phyloP scores from a whole-genome alignment of 2,113 vertebrate species.

The Hassar affinis region DNA sequence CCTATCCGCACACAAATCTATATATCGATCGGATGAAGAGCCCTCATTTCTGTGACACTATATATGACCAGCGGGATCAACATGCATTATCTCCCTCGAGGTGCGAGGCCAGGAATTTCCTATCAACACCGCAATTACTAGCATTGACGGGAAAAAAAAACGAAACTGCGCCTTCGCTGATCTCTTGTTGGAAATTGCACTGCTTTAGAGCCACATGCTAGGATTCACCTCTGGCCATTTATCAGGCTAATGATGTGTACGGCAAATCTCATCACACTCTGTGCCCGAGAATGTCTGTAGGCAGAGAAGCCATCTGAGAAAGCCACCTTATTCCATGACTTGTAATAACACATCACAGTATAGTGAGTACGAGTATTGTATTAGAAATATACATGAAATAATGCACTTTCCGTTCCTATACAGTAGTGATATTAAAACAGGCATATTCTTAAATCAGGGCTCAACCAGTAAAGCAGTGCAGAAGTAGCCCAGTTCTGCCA shows the following conservation, averaged over 20 bases:
- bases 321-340: slow-evolving; percentile 18
- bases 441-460: neutral
- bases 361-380: neutral
- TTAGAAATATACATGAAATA: neutral
- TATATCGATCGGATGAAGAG: slow-evolving; percentile 44
- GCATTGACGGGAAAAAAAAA: neutral
- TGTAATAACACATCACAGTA: neutral
- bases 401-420: too few relatives aligned
- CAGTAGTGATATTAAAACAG: too few relatives aligned
- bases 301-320: neutral
- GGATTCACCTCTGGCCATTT: slow-evolving; percentile 26
- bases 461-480: neutral
- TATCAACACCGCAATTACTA: slow-evolving; percentile 48
- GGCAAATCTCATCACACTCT: slow-evolving; percentile 41
- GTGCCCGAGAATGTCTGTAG: neutral
- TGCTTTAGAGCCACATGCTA: neutral
- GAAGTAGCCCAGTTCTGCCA: neutral
- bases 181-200: slow-evolving; percentile 6
- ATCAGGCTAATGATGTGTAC: slow-evolving; percentile 47
- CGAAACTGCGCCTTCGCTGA: neutral
- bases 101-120: slow-evolving; percentile 42
- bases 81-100: slow-evolving; percentile 33
- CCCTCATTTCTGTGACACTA: slow-evolving; percentile 42
- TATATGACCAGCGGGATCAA: slow-evolving; percentile 36
- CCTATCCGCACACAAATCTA: slow-evolving; percentile 37